Evolutionary conservation across 2,888 invertebrate species (phyloP).

Genomic region (Lobophora halterata): DNA sequence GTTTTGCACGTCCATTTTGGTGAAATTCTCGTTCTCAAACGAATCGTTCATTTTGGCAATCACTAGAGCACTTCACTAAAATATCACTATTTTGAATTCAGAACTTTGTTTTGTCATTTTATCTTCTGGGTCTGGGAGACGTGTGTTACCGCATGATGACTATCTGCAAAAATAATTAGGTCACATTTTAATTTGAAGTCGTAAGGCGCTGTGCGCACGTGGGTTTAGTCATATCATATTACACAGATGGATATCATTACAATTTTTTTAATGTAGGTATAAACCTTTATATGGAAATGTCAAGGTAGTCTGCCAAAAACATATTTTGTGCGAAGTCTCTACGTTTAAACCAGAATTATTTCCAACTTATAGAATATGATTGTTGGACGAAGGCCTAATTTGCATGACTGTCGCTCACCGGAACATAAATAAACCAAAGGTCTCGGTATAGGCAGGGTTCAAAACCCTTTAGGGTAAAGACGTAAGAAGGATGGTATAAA

Average conservation of each 20-base stretch:
- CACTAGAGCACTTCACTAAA: constrained; percentile 49
- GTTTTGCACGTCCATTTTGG: constrained; percentile 55
- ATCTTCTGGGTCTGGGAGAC: constrained; percentile 20
- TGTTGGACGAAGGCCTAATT: constrained; percentile 7
- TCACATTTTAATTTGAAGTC: constrained; percentile 25
- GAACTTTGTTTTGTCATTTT: constrained; percentile 25
- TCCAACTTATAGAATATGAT: too few species aligned
- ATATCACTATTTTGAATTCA: constrained; percentile 31
- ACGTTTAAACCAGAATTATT: neutral
- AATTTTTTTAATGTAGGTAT: constrained; percentile 24
- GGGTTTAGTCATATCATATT: constrained; percentile 38
- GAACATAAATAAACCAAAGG: constrained; percentile 11
- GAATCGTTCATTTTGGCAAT: constrained; percentile 30
- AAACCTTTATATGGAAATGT: constrained; percentile 35
- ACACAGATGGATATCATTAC: constrained; percentile 26
- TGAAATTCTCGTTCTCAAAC: constrained; percentile 35
- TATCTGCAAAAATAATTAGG: constrained; percentile 42
- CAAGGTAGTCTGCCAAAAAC: constrained; percentile 25
- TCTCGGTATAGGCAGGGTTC: constrained; percentile 15
- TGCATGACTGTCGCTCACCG: constrained; percentile 24
- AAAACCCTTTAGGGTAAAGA: constrained; percentile 26
- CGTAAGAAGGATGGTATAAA: constrained; percentile 19
- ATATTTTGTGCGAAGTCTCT: constrained; percentile 2
- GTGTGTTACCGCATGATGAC: constrained; percentile 25
- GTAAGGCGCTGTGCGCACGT: constrained; percentile 29